These are phyloP conservation scores for Chamaetylas fuelleborni DNA, from an alignment of 2,113 vertebrate genomes.

Conservation along the genomic window DNA sequence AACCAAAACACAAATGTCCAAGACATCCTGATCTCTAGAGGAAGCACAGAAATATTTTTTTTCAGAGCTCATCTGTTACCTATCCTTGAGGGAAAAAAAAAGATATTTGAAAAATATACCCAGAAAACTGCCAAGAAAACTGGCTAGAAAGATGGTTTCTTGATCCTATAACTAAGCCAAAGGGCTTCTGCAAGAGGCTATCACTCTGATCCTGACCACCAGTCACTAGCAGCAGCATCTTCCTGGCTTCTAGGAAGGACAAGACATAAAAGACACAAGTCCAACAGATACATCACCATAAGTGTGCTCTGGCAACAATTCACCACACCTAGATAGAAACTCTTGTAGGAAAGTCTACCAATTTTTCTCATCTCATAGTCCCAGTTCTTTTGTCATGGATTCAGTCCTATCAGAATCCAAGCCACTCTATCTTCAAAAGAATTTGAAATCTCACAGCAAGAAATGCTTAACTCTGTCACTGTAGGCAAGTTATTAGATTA, in stretches of 20 bases:
- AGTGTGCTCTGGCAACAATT: not conserved
- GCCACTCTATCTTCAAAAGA: not conserved
- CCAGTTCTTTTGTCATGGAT: not conserved
- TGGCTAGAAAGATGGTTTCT: not conserved
- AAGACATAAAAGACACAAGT: not conserved
- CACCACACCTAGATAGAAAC: not conserved
- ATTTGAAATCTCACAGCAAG: not conserved
- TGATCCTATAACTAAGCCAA: not conserved
- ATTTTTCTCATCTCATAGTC: not conserved
- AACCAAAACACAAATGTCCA: not conserved
- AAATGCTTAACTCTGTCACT: not conserved
- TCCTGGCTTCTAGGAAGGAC: not conserved
- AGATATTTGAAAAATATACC: not conserved
- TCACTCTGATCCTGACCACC: not conserved
- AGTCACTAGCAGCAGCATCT: not conserved
- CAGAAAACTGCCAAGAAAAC: not conserved
- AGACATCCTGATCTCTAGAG: not conserved
- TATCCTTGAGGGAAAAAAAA: not conserved
- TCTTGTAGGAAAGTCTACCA: not conserved
- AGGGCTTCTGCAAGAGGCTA: not conserved
- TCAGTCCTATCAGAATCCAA: not conserved
- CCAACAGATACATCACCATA: not conserved
- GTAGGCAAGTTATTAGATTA: not conserved
- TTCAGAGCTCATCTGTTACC: not conserved
- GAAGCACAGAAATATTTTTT: not conserved